phyloP scores from a whole-genome alignment of 1,140 invertebrate genomes.

The Sweltsa coloradensis region DNA sequence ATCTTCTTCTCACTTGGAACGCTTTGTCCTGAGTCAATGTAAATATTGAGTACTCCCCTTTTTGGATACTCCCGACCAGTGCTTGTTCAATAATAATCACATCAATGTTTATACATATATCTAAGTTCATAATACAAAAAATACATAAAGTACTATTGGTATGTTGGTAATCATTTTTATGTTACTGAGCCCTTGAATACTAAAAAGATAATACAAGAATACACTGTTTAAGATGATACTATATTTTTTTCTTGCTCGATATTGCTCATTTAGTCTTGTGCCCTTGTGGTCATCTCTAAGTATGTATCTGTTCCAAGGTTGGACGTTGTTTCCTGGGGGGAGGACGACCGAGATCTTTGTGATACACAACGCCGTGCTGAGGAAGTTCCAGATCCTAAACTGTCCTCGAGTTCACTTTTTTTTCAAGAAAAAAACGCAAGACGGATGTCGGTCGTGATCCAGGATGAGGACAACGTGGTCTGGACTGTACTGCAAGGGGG shows the following conservation, averaged over 20 bases:
- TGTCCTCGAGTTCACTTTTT: neutral
- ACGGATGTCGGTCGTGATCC: slow-evolving; percentile 53
- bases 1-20: no score
- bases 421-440: slow-evolving; percentile 40
- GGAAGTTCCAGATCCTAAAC: neutral
- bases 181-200: no score
- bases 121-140: no score
- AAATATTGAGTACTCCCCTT: no score
- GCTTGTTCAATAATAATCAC: no score
- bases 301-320: neutral
- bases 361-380: neutral
- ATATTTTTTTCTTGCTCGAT: neutral
- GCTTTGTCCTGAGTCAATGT: no score
- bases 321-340: neutral
- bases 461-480: slow-evolving; percentile 34
- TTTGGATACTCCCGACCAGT: no score
- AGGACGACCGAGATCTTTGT: neutral
- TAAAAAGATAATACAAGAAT: no score
- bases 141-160: no score
- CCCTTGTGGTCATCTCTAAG: neutral
- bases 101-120: no score
- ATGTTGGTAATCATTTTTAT: no score
- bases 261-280: neutral
- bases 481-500: slow-evolving; percentile 72
- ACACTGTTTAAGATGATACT: no score